Conservation (phyloP, 2,113 vertebrate species). For the Gnathonemus longibarbis region DNA sequence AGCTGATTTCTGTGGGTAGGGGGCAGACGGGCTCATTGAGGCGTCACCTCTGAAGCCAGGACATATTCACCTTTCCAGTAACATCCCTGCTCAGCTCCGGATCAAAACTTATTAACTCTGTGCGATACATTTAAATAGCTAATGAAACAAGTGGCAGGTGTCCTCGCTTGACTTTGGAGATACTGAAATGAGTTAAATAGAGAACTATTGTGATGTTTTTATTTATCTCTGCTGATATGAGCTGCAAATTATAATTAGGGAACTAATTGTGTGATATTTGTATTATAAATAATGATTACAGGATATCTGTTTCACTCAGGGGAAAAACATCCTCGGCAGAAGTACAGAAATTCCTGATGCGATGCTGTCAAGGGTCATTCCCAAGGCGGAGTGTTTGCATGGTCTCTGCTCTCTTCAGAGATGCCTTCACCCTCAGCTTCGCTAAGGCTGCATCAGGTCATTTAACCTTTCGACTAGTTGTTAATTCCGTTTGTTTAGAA, state of each 20-base stretch:
- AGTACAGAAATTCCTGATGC: neutral
- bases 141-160: neutral
- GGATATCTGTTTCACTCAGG: neutral
- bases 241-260: neutral
- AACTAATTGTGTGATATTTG: neutral
- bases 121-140: neutral
- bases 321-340: neutral
- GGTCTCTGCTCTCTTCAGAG: neutral
- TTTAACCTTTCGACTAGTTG: neutral
- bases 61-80: neutral
- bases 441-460: neutral
- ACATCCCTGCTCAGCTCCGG: neutral
- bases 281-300: neutral
- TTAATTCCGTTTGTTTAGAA: neutral
- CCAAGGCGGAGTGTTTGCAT: neutral
- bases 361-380: neutral
- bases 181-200: neutral
- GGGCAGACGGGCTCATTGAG: neutral
- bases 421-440: neutral
- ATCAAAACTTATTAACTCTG: neutral
- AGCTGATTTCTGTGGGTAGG: no score
- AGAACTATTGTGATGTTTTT: neutral
- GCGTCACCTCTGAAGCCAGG: neutral
- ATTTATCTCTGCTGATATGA: neutral
- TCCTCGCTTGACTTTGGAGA: neutral